Base-by-base conservation (phyloP, 2,888 invertebrate genomes). In the Ennomos fuscantarius region DNA sequence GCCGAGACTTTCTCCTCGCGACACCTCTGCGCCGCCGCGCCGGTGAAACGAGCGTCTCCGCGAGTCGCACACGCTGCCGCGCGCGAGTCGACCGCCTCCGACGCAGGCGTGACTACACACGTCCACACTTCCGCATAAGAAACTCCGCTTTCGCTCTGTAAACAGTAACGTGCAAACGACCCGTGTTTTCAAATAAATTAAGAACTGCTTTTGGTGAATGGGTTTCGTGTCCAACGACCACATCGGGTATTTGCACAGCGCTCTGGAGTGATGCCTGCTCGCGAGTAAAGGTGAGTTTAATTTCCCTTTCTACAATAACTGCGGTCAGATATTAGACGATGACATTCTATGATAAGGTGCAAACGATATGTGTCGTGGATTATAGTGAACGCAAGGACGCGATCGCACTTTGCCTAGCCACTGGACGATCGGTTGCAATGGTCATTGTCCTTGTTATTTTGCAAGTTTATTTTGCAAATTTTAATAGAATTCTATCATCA, bases 1-100 rank as follows among this genome's bases (percentile, higher is more conserved):
- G 89, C 86, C 92, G 82, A 85, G 85, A 92, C 92, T 93, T 93
- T 93, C 92, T 92, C 92, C 88, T 89, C 87, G 87, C 87, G 88
- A 87, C 89, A 88, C 86, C 87, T 81, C 83, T 6, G 24, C 24
- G 1, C 2, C 3, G 24, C 24, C 24, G 24, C 71, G 73, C 76
- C 75, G 82, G 86, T 84, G 88, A 86, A 85, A 83, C 87, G 77
- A 78, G 68, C 79, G 74, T 74, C 76, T 72, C 68, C 75, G 80
- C 73, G 87, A 88, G 86, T 87, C 84, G 83, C 76, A 79, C 74
- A 79, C 78, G 76, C 74, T 84, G 76, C 82, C 78, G 88, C 87
- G 86, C 82, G 84, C 87, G 83, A 83, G 84, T 74, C 86, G 81
- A 84, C 78, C 87, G 86, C 76, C 81, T 87, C 73, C 72, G 72